These are phyloP conservation scores for Brachionus angularis DNA, from an alignment of 1,140 invertebrate genomes.

Conservation along the genomic window DNA sequence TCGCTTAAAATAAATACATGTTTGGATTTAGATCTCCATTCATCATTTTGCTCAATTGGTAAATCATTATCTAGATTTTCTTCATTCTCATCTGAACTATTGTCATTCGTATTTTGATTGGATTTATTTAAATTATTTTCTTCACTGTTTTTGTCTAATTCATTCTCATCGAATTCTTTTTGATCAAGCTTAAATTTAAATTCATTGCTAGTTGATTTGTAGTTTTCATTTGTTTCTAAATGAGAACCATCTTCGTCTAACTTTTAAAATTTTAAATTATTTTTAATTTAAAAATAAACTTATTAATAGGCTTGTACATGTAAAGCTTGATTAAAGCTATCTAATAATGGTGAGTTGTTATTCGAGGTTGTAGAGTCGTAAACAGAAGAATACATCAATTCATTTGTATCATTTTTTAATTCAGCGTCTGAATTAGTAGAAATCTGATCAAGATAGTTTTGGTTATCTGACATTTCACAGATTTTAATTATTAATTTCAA, in stretches of 20 bases:
- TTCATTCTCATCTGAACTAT: slow-evolving; percentile 15
- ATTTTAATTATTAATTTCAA: too few relatives aligned
- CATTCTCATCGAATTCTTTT: slow-evolving; percentile 31
- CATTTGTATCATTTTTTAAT: slow-evolving; percentile 18
- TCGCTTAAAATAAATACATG: slow-evolving; percentile 90
- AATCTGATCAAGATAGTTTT: slow-evolving; percentile 18
- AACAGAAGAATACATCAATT: not conserved
- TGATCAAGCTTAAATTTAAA: not conserved
- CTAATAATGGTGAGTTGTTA: slow-evolving; percentile 14
- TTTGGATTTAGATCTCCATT: slow-evolving; percentile 59
- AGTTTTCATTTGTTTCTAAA: not conserved
- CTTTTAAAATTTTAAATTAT: slow-evolving; percentile 1
- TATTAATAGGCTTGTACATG: too few relatives aligned
- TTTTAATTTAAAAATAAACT: too few relatives aligned
- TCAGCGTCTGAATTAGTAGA: slow-evolving; percentile 7
- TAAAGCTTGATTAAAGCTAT: slow-evolving; percentile 1
- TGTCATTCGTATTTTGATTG: not conserved
- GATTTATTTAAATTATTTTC: not conserved
- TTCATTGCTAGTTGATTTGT: not conserved
- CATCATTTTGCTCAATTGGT: slow-evolving; percentile 25
- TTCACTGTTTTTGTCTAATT: not conserved
- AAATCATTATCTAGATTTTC: slow-evolving; percentile 11
- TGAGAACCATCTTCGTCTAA: not conserved
- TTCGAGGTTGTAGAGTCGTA: not conserved
- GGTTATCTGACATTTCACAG: slow-evolving; percentile 6